These are phyloP conservation scores for Cheilosia vernalis DNA, from an alignment of 2,888 invertebrate species.

Conservation along the genomic window DNA sequence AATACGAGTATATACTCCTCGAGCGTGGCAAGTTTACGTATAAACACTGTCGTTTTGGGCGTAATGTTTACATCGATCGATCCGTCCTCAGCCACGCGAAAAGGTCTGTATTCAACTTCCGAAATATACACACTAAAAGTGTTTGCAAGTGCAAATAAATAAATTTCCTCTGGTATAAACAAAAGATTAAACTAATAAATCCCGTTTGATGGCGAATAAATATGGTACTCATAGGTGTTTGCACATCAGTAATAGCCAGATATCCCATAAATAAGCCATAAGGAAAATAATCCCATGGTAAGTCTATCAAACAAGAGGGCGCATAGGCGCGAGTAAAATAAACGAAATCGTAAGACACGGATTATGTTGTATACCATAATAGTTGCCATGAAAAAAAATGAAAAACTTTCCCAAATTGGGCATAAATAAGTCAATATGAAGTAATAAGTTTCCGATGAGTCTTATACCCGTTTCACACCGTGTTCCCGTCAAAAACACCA, in stretches of 20 bases:
- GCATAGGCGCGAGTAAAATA: not conserved
- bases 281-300: conserved; percentile 18
- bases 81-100: conserved; percentile 16
- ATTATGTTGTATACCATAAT: not conserved
- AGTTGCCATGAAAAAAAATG: not conserved
- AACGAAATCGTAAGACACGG: not conserved
- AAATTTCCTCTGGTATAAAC: conserved; percentile 49
- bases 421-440: no score
- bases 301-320: conserved; percentile 12
- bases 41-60: conserved; percentile 24
- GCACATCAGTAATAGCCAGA: not conserved
- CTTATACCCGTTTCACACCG: no score
- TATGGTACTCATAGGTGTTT: conserved; percentile 1
- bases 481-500: no score
- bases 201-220: not conserved
- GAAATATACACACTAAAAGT: conserved; percentile 20
- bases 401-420: no score
- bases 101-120: conserved; percentile 10
- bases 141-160: conserved; percentile 57
- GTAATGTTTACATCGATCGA: conserved; percentile 38
- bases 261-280: conserved; percentile 20
- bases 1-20: conserved; percentile 37
- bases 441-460: no score
- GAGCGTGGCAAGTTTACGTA: conserved; percentile 13
- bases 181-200: conserved; percentile 31